phyloP scores from a whole-genome alignment of 2,888 invertebrate genomes.

The Polyploca ridens region DNA sequence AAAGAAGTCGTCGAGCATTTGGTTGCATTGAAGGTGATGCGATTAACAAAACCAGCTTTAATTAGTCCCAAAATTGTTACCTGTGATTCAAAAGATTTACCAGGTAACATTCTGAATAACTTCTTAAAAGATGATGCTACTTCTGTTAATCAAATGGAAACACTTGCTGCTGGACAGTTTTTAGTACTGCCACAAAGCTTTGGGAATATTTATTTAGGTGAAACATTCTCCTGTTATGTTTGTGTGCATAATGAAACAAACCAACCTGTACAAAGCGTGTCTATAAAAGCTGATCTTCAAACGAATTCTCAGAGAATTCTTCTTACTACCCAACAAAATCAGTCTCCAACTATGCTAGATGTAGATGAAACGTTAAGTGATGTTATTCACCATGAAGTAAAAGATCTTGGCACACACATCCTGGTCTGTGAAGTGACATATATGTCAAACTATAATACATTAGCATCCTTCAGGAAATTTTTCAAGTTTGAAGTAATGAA shows the following conservation, averaged over 20 bases:
- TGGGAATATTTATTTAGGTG: conserved; percentile 98
- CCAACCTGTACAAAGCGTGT: conserved; percentile 92
- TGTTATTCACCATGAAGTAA: conserved; percentile 99
- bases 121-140: conserved; percentile 93
- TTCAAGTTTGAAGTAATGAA: conserved; percentile 99
- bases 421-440: conserved; percentile 98
- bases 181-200: conserved; percentile 97
- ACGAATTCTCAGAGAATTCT: conserved; percentile 95
- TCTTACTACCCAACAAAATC: conserved; percentile 89
- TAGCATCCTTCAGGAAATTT: conserved; percentile 96
- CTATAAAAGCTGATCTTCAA: conserved; percentile 96
- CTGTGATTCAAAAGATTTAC: conserved; percentile 93
- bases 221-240: conserved; percentile 98
- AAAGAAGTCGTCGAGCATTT: conserved; percentile 86
- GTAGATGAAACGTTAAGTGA: conserved; percentile 96
- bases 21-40: conserved; percentile 93
- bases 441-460: conserved; percentile 88
- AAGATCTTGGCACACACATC: conserved; percentile 98
- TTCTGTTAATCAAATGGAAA: conserved; percentile 92
- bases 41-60: conserved; percentile 95
- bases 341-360: conserved; percentile 84
- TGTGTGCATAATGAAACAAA: conserved; percentile 98
- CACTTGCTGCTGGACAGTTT: conserved; percentile 94
- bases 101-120: conserved; percentile 91
- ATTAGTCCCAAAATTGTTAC: conserved; percentile 92